Base-by-base conservation (phyloP, 2,888 invertebrate species). In the Acrobasis suavella region DNA sequence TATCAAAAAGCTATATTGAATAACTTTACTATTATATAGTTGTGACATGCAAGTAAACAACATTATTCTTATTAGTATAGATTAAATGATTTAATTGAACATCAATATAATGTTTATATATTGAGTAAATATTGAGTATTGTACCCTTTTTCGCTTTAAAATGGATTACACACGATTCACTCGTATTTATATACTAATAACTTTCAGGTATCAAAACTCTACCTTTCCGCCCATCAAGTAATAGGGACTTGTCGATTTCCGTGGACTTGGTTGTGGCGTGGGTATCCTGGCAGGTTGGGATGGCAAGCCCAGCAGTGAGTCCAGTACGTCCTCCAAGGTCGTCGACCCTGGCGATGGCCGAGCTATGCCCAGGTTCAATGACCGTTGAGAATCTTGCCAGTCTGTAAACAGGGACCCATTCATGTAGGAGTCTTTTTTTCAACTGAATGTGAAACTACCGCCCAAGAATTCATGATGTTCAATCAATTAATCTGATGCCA, bases 271-370 rank as follows among this genome's bases (percentile, higher is more conserved):
- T 76, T 92, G 92, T 71, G 93, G 92, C 93, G 96, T 96, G 76
- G 96, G 95, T 81, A 96, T 96, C 83, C 96, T 94, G 78, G 96
- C 95, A 71, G 96, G 94, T 76, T 91, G 91, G 67, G 91, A 87
- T 80, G 97, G 96, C 82, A 97, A 94, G 82, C 97, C 97, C 89
- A 98, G 95, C 74, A 98, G 95, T 71, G 97, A 97, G 90, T 98
- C 97, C 90, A 98, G 94, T 72, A 98, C 98, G 93, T 98, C 98
- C 93, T 98, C 98, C 84, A 98, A 93, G 72, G 98, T 98, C 66
- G 97, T 96, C 74, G 96, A 96, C 80, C 96, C 95, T 58, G 96
- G 96, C 80, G 96, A 95, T 70, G 95, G 95, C 82, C 94, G 93
- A 78, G 94, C 91, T 76, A 93, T 90, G 80, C 90, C 93, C 78